Evolutionary conservation across 1,140 invertebrate species (phyloP), one percentile per base, ranked within the genome.

Genomic region (Lineus longissimus): DNA sequence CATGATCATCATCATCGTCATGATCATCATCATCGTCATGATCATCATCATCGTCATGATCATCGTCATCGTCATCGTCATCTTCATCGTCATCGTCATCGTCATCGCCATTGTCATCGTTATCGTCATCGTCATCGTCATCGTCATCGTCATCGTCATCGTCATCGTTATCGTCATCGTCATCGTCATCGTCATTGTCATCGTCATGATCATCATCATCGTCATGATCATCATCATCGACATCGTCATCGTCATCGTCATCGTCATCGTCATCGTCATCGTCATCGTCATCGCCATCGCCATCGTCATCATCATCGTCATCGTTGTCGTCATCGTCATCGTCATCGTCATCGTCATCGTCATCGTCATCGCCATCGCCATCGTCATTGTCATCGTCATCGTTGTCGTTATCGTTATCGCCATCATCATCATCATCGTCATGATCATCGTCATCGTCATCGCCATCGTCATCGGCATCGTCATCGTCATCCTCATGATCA

Each of bases 31-130:
- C n/a, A n/a, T n/a, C n/a, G n/a, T n/a, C n/a, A n/a, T n/a, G n/a
- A n/a, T n/a, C n/a, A n/a, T n/a, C n/a, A n/a, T n/a, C n/a, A n/a
- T n/a, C n/a, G n/a, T n/a, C n/a, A n/a, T n/a, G n/a, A n/a, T n/a
- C n/a, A n/a, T n/a, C n/a, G n/a, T n/a, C 63, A n/a, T n/a, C n/a
- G n/a, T n/a, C n/a, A n/a, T n/a, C n/a, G n/a, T n/a, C n/a, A n/a
- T n/a, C n/a, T n/a, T 64, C 13, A 43, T 64, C 55, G 54, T 61
- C 59, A 55, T 54, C 59, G 54, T 57, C 27, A 57, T 51, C 59
- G 30, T 11, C 17, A 54, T 67, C 57, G 23, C 31, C 54, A 25
- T 15, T 33, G 54, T 22, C 36, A 58, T 25, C 51, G 31, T 9
- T 15, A 33, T 11, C 31, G 56, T 61, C 47, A 33, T 41, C 19